Conservation (phyloP, 2,888 invertebrate species). For the Drosophila robusta region DNA sequence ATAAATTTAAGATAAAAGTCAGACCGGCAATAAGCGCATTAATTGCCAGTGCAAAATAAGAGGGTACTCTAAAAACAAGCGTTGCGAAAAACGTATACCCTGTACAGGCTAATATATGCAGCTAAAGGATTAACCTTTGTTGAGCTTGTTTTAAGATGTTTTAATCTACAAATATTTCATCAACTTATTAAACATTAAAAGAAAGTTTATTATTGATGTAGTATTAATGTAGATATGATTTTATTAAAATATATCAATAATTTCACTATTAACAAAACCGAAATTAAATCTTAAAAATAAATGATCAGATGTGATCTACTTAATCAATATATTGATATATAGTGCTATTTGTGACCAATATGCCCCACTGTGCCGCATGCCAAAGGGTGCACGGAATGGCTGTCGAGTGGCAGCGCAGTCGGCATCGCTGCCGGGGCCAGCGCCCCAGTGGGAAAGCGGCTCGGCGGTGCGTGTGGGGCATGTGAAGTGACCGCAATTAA, state of each 20-base stretch:
- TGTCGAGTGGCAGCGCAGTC: slow-evolving; percentile 20
- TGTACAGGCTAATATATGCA: not conserved
- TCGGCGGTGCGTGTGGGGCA: slow-evolving; percentile 55
- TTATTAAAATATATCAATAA: no score
- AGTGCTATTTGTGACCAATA: not conserved
- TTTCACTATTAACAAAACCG: no score
- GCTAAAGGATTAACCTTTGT: not conserved
- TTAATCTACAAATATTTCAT: no score
- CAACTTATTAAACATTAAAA: no score
- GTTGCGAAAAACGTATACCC: slow-evolving; percentile 15
- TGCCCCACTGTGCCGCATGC: not conserved
- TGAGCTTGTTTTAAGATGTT: no score
- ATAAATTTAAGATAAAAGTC: slow-evolving; percentile 69
- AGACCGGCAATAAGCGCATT: slow-evolving; percentile 69
- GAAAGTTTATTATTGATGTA: no score
- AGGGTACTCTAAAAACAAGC: not conserved
- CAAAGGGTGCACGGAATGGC: slow-evolving; percentile 24
- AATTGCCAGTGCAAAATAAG: slow-evolving; percentile 53
- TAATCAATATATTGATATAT: not conserved
- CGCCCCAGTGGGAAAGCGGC: slow-evolving; percentile 1
- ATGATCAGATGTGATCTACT: no score
- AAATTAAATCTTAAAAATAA: no score
- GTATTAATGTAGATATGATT: no score
- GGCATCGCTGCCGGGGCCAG: not conserved
- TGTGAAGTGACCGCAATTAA: slow-evolving; percentile 72